Percentiles rank a stretch among this genome's conserved stretches.
Evolutionary conservation across 2,888 invertebrate genomes (phyloP).

Genomic region (Elegia similella): DNA sequence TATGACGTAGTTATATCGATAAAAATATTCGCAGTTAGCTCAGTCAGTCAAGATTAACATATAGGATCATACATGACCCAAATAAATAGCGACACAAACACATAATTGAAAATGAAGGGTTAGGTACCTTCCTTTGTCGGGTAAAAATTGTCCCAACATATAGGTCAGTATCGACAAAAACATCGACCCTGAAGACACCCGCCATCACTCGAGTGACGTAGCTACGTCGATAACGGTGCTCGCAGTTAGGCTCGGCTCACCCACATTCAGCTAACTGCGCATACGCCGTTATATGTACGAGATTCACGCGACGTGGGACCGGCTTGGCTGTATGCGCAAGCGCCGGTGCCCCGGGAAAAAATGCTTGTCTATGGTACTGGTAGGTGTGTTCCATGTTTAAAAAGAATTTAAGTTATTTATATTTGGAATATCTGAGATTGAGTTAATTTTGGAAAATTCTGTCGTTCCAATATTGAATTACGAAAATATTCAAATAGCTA

Average conservation of each 20-base stretch:
- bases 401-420: not conserved
- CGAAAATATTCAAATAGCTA: too few species aligned
- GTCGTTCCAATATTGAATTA: not conserved
- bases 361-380: constrained; percentile 30
- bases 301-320: constrained; percentile 61
- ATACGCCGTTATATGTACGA: constrained; percentile 70
- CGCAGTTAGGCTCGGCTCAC: constrained; percentile 73
- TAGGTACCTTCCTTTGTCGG: too few species aligned
- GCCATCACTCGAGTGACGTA: constrained; percentile 61
- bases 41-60: too few species aligned
- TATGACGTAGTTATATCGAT: too few species aligned
- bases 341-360: constrained; percentile 36
- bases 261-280: constrained; percentile 78
- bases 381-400: constrained; percentile 3
- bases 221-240: constrained; percentile 72
- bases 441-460: too few species aligned
- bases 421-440: too few species aligned
- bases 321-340: constrained; percentile 32
- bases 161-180: constrained; percentile 13
- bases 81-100: too few species aligned
- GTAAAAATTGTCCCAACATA: not conserved
- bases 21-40: too few species aligned
- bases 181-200: constrained; percentile 1
- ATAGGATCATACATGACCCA: too few species aligned
- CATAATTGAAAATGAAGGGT: too few species aligned